Evolutionary conservation across 92 coral and sea anemone species (phyloP).

Genomic region (Galaxea fascicularis): DNA sequence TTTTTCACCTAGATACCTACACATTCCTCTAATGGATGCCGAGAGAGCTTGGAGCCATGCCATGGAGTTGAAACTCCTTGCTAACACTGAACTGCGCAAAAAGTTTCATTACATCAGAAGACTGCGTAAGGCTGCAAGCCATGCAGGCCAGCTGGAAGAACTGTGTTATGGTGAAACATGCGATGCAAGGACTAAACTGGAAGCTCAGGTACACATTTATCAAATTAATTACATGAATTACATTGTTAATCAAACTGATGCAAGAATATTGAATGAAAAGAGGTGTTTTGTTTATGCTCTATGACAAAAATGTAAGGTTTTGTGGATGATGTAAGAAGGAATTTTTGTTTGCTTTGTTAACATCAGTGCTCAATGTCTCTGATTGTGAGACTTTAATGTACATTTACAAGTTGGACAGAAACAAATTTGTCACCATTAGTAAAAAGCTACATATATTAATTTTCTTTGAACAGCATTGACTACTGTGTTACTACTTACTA

Average conservation of each 20-base stretch:
- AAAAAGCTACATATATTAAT: too few relatives aligned
- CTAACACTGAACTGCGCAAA: slow-evolving; percentile 95
- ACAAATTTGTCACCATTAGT: too few relatives aligned
- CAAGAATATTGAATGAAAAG: background rate
- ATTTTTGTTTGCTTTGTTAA: too few relatives aligned
- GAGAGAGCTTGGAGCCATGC: slow-evolving; percentile 99
- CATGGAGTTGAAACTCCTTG: slow-evolving; percentile 96
- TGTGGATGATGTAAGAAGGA: too few relatives aligned
- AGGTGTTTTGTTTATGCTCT: too few relatives aligned
- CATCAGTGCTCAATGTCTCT: too few relatives aligned
- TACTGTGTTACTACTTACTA: too few relatives aligned
- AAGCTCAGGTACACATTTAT: slow-evolving; percentile 80
- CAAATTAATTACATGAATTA: background rate
- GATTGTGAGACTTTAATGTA: too few relatives aligned
- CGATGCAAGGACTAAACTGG: slow-evolving; percentile 96
- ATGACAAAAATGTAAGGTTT: too few relatives aligned
- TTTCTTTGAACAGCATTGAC: too few relatives aligned
- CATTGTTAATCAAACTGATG: background rate
- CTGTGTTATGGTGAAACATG: slow-evolving; percentile 86
- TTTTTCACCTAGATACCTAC: slow-evolving; percentile 78
- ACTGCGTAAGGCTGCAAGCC: slow-evolving; percentile 91
- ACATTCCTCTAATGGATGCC: slow-evolving; percentile 96
- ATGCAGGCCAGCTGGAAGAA: slow-evolving; percentile 84
- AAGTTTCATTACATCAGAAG: slow-evolving; percentile 93
- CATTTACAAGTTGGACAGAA: too few relatives aligned